phyloP scores from a whole-genome alignment of 2,797 vertebrate genomes.

The Esox masquinongy region DNA sequence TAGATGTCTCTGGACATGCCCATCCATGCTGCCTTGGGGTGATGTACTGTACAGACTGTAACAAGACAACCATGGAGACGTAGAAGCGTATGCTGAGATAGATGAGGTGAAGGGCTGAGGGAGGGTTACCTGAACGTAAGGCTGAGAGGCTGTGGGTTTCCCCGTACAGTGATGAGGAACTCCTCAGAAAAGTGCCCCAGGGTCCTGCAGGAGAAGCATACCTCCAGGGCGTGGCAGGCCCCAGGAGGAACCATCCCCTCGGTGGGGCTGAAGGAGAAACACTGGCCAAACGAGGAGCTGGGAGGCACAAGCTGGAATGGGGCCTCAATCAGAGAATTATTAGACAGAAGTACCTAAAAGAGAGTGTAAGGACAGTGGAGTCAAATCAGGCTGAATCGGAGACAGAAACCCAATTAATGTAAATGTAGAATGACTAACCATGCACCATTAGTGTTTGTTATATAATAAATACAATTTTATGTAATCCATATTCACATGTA shows the following conservation, averaged over 20 bases:
- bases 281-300: slow-evolving; percentile 47
- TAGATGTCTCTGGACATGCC: background rate
- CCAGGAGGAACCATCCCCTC: slow-evolving; percentile 76
- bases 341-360: slow-evolving; percentile 76
- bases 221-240: slow-evolving; percentile 67
- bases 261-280: slow-evolving; percentile 79
- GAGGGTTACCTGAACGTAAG: slow-evolving; percentile 74
- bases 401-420: background rate
- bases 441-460: background rate
- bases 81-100: background rate
- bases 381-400: background rate
- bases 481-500: background rate
- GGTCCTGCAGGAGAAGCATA: slow-evolving; percentile 74
- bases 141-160: slow-evolving; percentile 66
- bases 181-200: slow-evolving; percentile 81
- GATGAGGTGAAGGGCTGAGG: slow-evolving; percentile 48
- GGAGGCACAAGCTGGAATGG: slow-evolving; percentile 64
- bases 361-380: background rate
- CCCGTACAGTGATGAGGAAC: slow-evolving; percentile 74
- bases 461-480: too few relatives aligned
- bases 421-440: slow-evolving; percentile 9
- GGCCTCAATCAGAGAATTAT: slow-evolving; percentile 82
- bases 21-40: background rate
- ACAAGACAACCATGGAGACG: slow-evolving; percentile 1
- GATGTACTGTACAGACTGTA: background rate